Evolutionary conservation across 2,113 vertebrate genomes (phyloP).

Genomic region (Alethe diademata): DNA sequence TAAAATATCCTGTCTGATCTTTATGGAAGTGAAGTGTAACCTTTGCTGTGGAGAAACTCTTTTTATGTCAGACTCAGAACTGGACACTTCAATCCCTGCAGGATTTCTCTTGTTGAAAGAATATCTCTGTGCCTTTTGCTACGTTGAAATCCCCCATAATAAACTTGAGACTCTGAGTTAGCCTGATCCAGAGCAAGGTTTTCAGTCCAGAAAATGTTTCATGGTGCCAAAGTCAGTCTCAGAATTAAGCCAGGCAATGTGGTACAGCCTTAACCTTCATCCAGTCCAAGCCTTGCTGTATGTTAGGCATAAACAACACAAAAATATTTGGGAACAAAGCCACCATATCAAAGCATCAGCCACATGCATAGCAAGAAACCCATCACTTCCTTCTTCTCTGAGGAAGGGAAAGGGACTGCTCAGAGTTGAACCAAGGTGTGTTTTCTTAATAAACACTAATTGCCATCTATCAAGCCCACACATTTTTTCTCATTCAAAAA

Average conservation of each 20-base stretch:
- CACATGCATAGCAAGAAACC: neutral
- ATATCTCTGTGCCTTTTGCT: neutral
- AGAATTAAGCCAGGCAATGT: neutral
- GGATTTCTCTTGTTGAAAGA: neutral
- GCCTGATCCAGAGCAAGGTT: neutral
- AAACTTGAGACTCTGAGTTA: neutral
- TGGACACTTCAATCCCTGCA: neutral
- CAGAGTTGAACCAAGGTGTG: neutral
- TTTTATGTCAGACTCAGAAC: neutral
- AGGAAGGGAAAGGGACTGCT: neutral
- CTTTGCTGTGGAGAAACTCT: neutral
- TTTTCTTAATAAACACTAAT: conserved; percentile 17
- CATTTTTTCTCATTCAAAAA: conserved; percentile 60
- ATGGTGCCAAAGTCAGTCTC: neutral
- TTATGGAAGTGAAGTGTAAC: neutral
- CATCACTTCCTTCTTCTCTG: neutral
- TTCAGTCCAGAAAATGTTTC: neutral
- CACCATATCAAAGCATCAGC: neutral
- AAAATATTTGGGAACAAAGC: neutral
- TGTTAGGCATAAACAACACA: neutral
- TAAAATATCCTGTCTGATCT: fast-evolving
- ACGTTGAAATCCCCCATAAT: neutral
- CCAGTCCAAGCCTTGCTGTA: neutral
- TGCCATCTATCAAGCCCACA: neutral
- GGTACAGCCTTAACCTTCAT: neutral